Conservation (phyloP, 2,888 invertebrate genomes). For the Agrotis puta region DNA sequence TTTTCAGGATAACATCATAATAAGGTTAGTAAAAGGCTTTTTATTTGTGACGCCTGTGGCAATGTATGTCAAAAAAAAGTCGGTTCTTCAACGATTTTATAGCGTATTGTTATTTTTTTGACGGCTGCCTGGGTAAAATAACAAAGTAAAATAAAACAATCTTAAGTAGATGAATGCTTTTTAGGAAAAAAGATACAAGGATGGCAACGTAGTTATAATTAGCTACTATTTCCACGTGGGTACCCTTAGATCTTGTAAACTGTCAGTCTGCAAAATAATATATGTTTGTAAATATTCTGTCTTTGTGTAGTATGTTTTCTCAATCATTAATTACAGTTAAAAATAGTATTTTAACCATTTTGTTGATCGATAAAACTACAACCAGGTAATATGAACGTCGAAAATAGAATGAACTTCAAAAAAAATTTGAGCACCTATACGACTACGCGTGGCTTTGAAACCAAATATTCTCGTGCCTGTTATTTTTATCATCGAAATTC, state of each 20-base stretch:
- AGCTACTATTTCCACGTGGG: too few species aligned
- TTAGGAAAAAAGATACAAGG: background rate
- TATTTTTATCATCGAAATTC: slow-evolving; percentile 54
- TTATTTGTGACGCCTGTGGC: background rate
- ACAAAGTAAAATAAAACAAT: background rate
- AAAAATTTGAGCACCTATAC: slow-evolving; percentile 16
- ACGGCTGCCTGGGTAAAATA: background rate
- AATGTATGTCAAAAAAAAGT: background rate
- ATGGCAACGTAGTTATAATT: too few species aligned
- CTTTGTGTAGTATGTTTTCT: too few species aligned
- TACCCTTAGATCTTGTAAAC: background rate
- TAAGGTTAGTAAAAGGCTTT: background rate
- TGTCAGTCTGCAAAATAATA: too few species aligned
- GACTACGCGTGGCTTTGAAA: slow-evolving; percentile 47
- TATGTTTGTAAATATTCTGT: background rate
- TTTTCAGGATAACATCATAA: background rate
- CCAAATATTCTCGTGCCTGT: slow-evolving; percentile 44
- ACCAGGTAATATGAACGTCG: slow-evolving; percentile 27
- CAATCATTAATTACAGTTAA: too few species aligned
- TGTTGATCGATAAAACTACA: background rate
- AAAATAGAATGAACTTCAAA: slow-evolving; percentile 24
- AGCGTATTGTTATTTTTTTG: background rate
- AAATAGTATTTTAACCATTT: background rate
- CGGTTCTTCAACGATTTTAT: background rate
- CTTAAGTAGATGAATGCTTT: background rate